Evolutionary conservation across 2,113 vertebrate species (phyloP), one percentile per base, ranked within the genome.

Genomic region (Tapirus terrestris): DNA sequence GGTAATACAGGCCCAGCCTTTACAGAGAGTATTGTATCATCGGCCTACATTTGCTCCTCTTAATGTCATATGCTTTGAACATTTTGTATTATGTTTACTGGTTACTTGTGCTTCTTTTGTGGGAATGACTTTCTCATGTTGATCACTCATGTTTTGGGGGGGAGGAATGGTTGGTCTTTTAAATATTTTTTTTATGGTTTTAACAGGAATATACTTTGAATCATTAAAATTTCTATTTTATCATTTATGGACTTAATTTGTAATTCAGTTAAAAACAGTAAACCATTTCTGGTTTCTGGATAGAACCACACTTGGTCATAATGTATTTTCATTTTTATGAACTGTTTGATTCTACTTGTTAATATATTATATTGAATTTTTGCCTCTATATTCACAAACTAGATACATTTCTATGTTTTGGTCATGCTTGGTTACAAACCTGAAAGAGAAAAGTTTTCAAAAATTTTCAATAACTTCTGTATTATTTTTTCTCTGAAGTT

Each of bases 21-120:
- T 8, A 8, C 4, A 23, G 2, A 21, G 0, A 8, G 3, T 0
- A 18, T 48, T 3, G 17, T 0, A 0, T 33, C 63, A 0, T 0
- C 0, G 8, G 23, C 83, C 39, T 48, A 43, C 3, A 14, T 1
- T 0, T 0, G 25, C 9, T 17, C n/a, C 27, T 16, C 68, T 58
- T 20, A 1, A 20, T 48, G 13, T 13, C 17, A 0, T 0, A 0
- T 1, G 6, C 8, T 33, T 5, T 25, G 77, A 31, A 3, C 2
- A 0, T 2, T 39, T 17, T 60, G 20, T 8, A 0, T 7, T 7
- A 3, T 36, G 43, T 4, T 33, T 31, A 33, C 9, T n/a, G 27
- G 11, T 8, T 3, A 4, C 8, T 13, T 18, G 25, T 18, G 3
- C 8, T 2, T 45, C 43, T 13, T 76, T 56, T 21, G 20, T 39